Conservation (phyloP, 2,113 vertebrate species). For the Trochalopteron elliotii region DNA sequence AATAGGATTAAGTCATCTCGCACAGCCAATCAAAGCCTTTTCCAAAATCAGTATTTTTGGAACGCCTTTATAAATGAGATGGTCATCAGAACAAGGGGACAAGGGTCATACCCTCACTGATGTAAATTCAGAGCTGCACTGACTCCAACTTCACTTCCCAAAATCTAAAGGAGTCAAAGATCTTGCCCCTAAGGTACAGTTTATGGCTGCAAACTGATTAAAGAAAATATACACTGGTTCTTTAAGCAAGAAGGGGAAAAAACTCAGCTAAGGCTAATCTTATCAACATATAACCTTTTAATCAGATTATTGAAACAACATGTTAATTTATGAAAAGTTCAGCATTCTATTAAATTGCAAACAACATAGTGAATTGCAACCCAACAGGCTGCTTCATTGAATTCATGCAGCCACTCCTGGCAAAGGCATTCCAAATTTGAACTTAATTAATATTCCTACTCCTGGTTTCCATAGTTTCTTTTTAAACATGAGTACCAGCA, state of each 20-base stretch:
- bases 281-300: slow-evolving; percentile 79
- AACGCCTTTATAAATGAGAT: background rate
- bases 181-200: background rate
- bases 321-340: slow-evolving; percentile 80
- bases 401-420: slow-evolving; percentile 78
- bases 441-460: slow-evolving; percentile 87
- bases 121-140: background rate
- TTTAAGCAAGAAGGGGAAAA: slow-evolving; percentile 58
- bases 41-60: background rate
- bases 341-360: slow-evolving; percentile 79
- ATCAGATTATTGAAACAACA: slow-evolving; percentile 84
- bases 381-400: slow-evolving; percentile 80
- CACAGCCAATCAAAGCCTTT: background rate
- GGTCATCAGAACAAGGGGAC: background rate
- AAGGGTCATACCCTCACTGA: background rate
- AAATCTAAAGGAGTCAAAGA: background rate
- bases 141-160: background rate
- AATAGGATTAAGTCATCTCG: background rate
- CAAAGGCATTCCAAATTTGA: slow-evolving; percentile 83
- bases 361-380: slow-evolving; percentile 76
- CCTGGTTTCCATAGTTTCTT: slow-evolving; percentile 87
- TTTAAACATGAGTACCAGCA: slow-evolving; percentile 80
- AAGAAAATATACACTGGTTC: slow-evolving; percentile 60
- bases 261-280: slow-evolving; percentile 66
- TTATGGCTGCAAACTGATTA: background rate